Evolutionary conservation across 2,797 vertebrate genomes (phyloP).

Genomic region (Rhynchotus rufescens): DNA sequence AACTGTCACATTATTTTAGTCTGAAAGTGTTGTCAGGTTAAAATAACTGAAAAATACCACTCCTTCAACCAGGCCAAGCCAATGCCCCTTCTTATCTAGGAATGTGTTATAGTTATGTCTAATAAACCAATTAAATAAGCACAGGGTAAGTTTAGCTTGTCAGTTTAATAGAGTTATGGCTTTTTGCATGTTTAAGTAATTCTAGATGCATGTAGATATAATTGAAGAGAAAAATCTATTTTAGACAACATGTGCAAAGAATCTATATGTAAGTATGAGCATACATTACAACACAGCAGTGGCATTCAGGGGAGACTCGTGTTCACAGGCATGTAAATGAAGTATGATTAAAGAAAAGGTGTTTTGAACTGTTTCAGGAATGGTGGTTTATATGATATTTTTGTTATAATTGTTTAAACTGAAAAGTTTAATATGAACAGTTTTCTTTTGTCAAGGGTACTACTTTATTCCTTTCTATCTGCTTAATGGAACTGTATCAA

Average conservation of each 20-base stretch:
- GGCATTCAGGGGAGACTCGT: neutral
- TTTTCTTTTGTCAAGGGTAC: constrained; percentile 2
- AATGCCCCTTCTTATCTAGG: constrained; percentile 66
- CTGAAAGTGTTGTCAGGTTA: constrained; percentile 57
- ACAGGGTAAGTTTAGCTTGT: constrained; percentile 56
- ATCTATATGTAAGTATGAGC: neutral
- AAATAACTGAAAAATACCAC: constrained; percentile 63
- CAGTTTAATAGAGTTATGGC: constrained; percentile 43
- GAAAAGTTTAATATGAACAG: neutral
- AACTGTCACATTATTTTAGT: constrained; percentile 24
- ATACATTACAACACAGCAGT: neutral
- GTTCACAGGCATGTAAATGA: neutral
- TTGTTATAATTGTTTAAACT: neutral
- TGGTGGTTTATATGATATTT: neutral
- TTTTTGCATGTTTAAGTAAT: constrained; percentile 22
- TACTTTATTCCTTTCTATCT: neutral
- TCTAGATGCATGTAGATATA: constrained; percentile 6
- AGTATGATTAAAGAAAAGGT: neutral
- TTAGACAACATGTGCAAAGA: neutral
- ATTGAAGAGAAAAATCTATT: neutral
- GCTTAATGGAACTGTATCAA: neutral
- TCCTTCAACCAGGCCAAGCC: constrained; percentile 45
- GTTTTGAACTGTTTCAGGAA: neutral
- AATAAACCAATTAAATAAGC: constrained; percentile 61
- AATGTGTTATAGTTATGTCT: constrained; percentile 71